A percentile compares a stretch with the other conserved stretches of the same genome.
phyloP scores from a whole-genome alignment of 1,140 invertebrate genomes.

The Luehdorfia chinensis region DNA sequence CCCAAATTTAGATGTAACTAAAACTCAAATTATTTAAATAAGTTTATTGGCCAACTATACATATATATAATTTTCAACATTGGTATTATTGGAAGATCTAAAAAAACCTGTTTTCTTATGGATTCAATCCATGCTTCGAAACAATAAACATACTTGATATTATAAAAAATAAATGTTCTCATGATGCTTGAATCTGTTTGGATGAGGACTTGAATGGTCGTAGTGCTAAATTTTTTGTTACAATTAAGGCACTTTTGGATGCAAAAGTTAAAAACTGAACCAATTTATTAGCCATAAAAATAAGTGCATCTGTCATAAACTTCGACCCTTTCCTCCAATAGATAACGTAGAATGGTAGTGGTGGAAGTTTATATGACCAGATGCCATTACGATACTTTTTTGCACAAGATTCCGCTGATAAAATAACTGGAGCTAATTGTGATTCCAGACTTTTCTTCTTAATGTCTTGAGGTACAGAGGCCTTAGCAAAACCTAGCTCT shows the following conservation, averaged over 20 bases:
- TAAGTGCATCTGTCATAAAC: conserved; percentile 30
- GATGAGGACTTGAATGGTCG: conserved; percentile 39
- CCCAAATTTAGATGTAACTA: too few relatives aligned
- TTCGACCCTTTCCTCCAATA: conserved; percentile 62
- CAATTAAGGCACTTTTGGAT: conserved; percentile 49
- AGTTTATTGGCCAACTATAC: too few relatives aligned
- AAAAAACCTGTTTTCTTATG: too few relatives aligned
- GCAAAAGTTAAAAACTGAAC: conserved; percentile 38
- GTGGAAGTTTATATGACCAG: conserved; percentile 60
- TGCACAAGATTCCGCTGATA: conserved; percentile 58
- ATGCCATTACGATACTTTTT: conserved; percentile 58
- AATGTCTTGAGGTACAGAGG: conserved; percentile 46
- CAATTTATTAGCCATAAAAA: conserved; percentile 40
- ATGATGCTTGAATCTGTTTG: conserved; percentile 56
- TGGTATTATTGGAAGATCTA: too few relatives aligned
- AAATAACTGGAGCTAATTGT: conserved; percentile 47
- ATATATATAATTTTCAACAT: too few relatives aligned
- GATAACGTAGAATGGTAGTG: conserved; percentile 48
- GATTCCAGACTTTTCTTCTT: conserved; percentile 65
- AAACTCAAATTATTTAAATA: too few relatives aligned
- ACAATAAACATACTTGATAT: too few relatives aligned
- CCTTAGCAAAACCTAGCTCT: conserved; percentile 66
- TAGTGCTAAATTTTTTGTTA: conserved; percentile 47
- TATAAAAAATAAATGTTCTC: too few relatives aligned
- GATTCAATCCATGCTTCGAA: too few relatives aligned